A percentile compares a stretch with the other conserved stretches of the same genome.
These are phyloP conservation scores for Amblyornis subalaris DNA, from an alignment of 2,113 vertebrate genomes.

Conservation along the genomic window DNA sequence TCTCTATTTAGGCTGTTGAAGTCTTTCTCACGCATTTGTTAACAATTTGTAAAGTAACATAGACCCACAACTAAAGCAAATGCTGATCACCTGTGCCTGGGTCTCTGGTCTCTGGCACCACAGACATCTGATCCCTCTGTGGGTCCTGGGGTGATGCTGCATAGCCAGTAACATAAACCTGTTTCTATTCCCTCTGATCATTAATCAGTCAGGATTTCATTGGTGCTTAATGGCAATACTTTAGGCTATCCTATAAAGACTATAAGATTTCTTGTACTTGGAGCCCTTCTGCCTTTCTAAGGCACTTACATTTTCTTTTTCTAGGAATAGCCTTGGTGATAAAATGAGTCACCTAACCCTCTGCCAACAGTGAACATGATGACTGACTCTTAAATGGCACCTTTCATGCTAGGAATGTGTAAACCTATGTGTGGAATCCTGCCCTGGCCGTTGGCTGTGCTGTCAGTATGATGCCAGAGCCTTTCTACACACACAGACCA, in stretches of 20 bases:
- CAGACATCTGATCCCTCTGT: background rate
- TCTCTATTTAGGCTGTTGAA: background rate
- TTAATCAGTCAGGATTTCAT: conserved; percentile 17
- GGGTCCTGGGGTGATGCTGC: background rate
- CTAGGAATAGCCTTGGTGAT: conserved; percentile 45
- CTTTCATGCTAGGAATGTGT: background rate
- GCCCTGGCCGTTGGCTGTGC: background rate
- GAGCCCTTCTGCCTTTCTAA: conserved; percentile 19
- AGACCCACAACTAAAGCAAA: background rate
- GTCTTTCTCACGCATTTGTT: background rate
- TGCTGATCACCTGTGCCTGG: rapidly evolving
- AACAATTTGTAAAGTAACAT: background rate
- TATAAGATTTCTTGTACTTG: conserved; percentile 6
- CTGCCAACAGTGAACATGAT: conserved; percentile 23
- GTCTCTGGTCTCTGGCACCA: background rate
- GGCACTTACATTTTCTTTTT: conserved; percentile 28
- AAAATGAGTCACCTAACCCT: background rate
- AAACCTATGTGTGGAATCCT: background rate
- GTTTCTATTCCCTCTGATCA: conserved; percentile 20
- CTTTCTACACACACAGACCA: background rate
- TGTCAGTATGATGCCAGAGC: background rate
- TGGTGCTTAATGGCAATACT: background rate
- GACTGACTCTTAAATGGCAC: background rate
- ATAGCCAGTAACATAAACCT: background rate
- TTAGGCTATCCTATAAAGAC: background rate